phyloP scores from a whole-genome alignment of 2,888 invertebrate species.

The Callyntrura guangdongensis region DNA sequence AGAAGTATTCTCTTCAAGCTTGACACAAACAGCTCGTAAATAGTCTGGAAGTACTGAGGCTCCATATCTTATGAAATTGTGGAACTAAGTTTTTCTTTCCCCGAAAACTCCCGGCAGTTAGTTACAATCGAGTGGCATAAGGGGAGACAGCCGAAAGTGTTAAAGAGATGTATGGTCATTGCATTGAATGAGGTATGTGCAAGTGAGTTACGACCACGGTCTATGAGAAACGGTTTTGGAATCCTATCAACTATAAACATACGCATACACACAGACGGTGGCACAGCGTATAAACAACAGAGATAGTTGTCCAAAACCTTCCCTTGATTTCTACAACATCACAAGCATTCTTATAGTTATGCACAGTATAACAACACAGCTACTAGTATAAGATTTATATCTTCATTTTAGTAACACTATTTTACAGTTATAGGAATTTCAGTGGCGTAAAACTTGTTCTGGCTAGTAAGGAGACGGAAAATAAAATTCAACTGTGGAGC shows the following conservation, averaged over 20 bases:
- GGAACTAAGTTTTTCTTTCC: conserved; percentile 79
- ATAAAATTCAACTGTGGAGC: too few relatives aligned
- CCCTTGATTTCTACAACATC: too few relatives aligned
- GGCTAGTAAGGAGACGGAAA: too few relatives aligned
- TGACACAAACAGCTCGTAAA: conserved; percentile 67
- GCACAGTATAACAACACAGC: too few relatives aligned
- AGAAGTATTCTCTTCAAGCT: background rate
- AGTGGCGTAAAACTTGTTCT: too few relatives aligned
- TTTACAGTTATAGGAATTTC: too few relatives aligned
- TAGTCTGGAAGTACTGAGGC: conserved; percentile 71
- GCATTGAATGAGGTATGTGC: conserved; percentile 75
- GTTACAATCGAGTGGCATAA: conserved; percentile 82
- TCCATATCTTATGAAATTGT: conserved; percentile 82
- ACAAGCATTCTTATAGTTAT: too few relatives aligned
- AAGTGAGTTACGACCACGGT: conserved; percentile 47
- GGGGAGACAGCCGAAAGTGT: conserved; percentile 80
- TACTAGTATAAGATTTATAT: background rate
- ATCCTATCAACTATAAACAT: background rate
- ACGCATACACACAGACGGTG: background rate
- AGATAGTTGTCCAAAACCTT: too few relatives aligned
- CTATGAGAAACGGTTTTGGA: conserved; percentile 57
- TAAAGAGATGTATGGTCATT: conserved; percentile 77
- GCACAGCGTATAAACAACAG: too few relatives aligned
- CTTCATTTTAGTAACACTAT: background rate
- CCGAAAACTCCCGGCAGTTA: conserved; percentile 79